phyloP scores from a whole-genome alignment of 2,888 invertebrate species.

The Nomada lathburiana region DNA sequence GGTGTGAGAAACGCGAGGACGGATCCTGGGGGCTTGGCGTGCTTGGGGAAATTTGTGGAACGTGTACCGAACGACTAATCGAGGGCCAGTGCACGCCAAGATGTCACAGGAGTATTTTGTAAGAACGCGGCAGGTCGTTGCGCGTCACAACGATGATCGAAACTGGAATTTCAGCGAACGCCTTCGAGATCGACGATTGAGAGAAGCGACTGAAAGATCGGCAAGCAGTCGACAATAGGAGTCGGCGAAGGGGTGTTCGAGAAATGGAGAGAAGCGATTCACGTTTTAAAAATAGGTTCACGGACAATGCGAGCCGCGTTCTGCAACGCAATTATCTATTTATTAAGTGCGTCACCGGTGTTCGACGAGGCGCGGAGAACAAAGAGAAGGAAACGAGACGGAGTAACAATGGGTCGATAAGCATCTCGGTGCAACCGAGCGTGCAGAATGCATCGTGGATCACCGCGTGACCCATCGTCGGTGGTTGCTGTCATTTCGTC shows the following conservation, averaged over 20 bases:
- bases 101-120: no score
- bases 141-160: no score
- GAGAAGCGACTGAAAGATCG: no score
- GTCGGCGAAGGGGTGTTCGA: no score
- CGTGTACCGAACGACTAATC: not conserved
- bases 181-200: no score
- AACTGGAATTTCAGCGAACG: no score
- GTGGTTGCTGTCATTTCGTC: constrained; percentile 58
- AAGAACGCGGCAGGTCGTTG: no score
- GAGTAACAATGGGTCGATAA: constrained; percentile 58
- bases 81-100: not conserved
- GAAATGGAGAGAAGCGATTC: not conserved
- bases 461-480: constrained; percentile 57
- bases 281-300: constrained; percentile 48
- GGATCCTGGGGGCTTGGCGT: not conserved
- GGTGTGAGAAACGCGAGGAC: not conserved
- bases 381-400: constrained; percentile 61
- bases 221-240: no score
- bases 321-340: constrained; percentile 61
- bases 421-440: constrained; percentile 59
- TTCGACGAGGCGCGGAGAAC: constrained; percentile 56
- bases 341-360: constrained; percentile 59
- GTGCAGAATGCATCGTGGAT: constrained; percentile 61
- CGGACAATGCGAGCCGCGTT: constrained; percentile 52
- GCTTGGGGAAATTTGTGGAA: not conserved